Base-by-base conservation (phyloP, 2,797 vertebrate genomes). In the Paramormyrops hopkinsi region DNA sequence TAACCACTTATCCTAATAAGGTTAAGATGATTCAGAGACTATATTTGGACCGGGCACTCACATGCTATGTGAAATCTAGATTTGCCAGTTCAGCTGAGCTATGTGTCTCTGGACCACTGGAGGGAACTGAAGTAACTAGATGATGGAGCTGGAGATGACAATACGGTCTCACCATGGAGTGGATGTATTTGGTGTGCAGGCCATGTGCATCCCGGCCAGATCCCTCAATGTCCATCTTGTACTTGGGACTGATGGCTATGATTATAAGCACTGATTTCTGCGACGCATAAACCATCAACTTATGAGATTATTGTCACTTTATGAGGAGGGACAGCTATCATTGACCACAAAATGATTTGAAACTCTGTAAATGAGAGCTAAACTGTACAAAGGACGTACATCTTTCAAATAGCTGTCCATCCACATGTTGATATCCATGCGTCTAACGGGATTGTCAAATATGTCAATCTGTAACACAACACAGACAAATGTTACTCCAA, bases 171-270 rank as follows among this genome's bases (percentile, higher is more conserved):
- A 98, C 98, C 97, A 97, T 96, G 88, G 96, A 95, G 93, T 98
- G 96, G 89, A 98, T 97, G 92, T 97, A 98, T 94, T 96, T 97
- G 54, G 97, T 97, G 93, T 97, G 97, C 92, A 97, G 95, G 91
- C 96, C 96, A 0, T 97, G 97, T 69, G 93, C 95, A 90, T 98
- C 96, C 87, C 93, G 92, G 86, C 94, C 94, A 51, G 94, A 94
- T 86, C 96, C 96, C 93, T 98, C 97, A 89, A 97, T 96, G 94
- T 98, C 97, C 82, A 95, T 94, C 94, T 97, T 97, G 93, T 98
- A 98, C 94, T 97, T 97, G 93, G 97, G 97, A 94, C 97, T 98
- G 95, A 99, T 97, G 92, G 97, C 98, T 89, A 98, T 94, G 91
- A 99, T 97, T 92, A 98, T 97, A 95, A 97, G 95, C 91, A 96